Percentiles rank a stretch among this genome's conserved stretches.
Evolutionary conservation across 2,797 vertebrate species (phyloP).

Genomic region (Staurois parvus): DNA sequence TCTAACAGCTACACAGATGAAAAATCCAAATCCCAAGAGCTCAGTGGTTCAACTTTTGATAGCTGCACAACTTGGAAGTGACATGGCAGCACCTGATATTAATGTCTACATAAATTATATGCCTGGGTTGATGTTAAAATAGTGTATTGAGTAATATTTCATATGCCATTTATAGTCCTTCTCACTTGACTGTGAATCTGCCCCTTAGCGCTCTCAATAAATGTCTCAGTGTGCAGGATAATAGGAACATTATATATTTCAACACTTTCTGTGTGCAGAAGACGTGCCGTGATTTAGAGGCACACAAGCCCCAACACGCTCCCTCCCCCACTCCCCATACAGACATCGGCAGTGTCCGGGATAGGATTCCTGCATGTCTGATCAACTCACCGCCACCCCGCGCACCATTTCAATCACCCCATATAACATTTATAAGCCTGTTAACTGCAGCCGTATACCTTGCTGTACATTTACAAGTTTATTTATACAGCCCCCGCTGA

Average conservation of each 20-base stretch:
- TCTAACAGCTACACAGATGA: too few species aligned
- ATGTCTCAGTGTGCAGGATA: slow-evolving; percentile 16
- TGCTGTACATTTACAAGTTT: slow-evolving; percentile 24
- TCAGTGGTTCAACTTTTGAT: not conserved
- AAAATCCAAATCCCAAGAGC: too few species aligned
- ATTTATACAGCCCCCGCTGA: not conserved
- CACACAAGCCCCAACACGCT: slow-evolving; percentile 7
- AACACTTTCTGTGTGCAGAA: slow-evolving; percentile 28
- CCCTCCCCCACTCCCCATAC: not conserved
- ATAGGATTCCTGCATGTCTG: slow-evolving; percentile 9
- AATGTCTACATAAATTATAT: slow-evolving; percentile 21
- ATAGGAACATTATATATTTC: slow-evolving; percentile 49
- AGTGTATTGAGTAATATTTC: slow-evolving; percentile 9
- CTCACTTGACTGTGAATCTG: slow-evolving; percentile 10
- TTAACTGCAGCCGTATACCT: not conserved
- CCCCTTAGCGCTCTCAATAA: slow-evolving; percentile 23
- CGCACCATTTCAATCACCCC: not conserved
- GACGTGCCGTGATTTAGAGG: slow-evolving; percentile 30
- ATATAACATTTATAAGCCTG: slow-evolving; percentile 18
- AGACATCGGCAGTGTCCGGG: slow-evolving; percentile 17
- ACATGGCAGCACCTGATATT: not conserved
- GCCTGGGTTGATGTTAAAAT: not conserved
- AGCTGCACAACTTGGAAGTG: not conserved
- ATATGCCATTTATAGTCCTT: not conserved
- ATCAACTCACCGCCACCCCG: slow-evolving; percentile 4